Base-by-base conservation (phyloP, 2,888 invertebrate genomes). In the Drosophila neutralis region DNA sequence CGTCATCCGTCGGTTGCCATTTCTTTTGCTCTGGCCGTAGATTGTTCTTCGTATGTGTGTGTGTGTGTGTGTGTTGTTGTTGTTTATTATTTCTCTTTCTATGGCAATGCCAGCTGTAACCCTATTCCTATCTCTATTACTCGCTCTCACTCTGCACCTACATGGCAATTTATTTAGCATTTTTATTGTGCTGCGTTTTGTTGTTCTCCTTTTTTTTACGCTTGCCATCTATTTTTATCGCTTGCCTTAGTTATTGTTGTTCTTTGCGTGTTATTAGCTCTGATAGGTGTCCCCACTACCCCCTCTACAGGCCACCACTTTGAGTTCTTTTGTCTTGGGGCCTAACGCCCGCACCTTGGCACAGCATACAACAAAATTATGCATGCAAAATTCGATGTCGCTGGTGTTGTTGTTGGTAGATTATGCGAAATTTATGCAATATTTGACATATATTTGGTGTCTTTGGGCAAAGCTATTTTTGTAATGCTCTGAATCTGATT, bases 351-450 rank as follows among this genome's bases (percentile, higher is more conserved):
- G 83, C 87, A 89, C 77, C 81, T 69, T 58, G 66, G 61, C 57
- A 62, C 72, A 68, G 63, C 81, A 78, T 70, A 59, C 67, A 57
- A 51, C 35, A 38, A 66, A 62, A 89, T 89, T 89, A 83, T 89
- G 73, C 84, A 89, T 86, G 81, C 87, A 71, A 72, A 83, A 75
- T 74, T 59, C 71, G 51, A 60, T 65, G 60, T 65, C 74, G 61
- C 36, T 31, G 53, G 38, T 60, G 51, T 73, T 63, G 27, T 35
- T 75, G 38, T 52, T 53, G 35, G 18, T 68, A 73, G 72, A 71
- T 82, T 80, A 90, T 82, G 72, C 73, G 62, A 90, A 87, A 80
- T 86, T 88, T 90, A 86, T 86, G 82, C 86, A 90, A 90, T 83
- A 77, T 78, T 88, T 88, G 86, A 85, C 86, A 90, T 74, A 85